phyloP scores from a whole-genome alignment of 92 coral and sea anemone genomes.

The Epizoanthus illoricatus region DNA sequence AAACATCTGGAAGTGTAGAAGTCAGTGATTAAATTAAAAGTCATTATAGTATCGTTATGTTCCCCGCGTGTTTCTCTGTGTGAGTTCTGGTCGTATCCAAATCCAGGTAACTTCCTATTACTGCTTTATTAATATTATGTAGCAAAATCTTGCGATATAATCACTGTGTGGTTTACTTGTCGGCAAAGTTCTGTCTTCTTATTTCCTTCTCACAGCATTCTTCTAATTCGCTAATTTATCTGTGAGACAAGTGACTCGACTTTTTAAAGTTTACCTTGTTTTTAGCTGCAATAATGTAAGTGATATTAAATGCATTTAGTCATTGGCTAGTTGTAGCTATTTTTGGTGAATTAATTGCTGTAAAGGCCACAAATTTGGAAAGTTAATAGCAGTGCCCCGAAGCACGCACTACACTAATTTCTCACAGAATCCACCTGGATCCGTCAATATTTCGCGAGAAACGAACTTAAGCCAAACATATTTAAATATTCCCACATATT shows the following conservation, averaged over 20 bases:
- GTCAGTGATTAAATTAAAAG: constrained; percentile 26
- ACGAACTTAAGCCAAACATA: not conserved
- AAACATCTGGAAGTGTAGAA: constrained; percentile 32
- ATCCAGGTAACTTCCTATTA: constrained; percentile 20
- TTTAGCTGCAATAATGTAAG: constrained; percentile 24
- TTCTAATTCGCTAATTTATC: constrained; percentile 36
- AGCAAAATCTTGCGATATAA: constrained; percentile 25
- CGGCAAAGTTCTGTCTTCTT: constrained; percentile 27
- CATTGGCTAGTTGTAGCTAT: constrained; percentile 32
- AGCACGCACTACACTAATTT: constrained; percentile 30
- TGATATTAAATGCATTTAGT: constrained; percentile 29
- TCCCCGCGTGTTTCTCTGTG: constrained; percentile 37
- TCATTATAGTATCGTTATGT: constrained; percentile 40
- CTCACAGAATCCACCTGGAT: constrained; percentile 17
- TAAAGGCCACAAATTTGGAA: constrained; percentile 40
- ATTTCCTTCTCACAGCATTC: constrained; percentile 3
- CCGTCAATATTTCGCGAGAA: constrained; percentile 4
- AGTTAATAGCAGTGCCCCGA: constrained; percentile 45
- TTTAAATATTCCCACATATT: constrained; percentile 1
- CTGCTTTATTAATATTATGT: constrained; percentile 9
- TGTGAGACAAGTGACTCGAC: constrained; percentile 31
- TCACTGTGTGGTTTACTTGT: constrained; percentile 27
- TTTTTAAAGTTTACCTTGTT: constrained; percentile 30
- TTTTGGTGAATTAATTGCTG: constrained; percentile 23
- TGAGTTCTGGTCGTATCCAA: constrained; percentile 15